Evolutionary conservation across 2,113 vertebrate genomes (phyloP), one percentile per base, ranked within the genome.

Genomic region (Penelope pileata): DNA sequence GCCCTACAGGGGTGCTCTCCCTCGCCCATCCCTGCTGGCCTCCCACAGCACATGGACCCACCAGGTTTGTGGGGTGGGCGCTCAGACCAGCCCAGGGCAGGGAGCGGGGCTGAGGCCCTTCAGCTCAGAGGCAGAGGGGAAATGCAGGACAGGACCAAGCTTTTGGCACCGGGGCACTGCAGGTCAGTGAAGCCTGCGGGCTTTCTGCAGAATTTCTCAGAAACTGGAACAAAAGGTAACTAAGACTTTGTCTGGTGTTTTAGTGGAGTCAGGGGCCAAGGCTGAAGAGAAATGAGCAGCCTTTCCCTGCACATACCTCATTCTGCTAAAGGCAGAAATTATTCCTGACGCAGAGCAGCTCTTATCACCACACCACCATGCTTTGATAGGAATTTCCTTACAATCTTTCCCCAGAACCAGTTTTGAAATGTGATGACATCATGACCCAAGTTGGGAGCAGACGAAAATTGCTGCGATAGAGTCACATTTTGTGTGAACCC

Each of bases 361-460:
- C 91, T 94, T 94, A 93, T 81, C 88, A 79, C 48, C 64, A 45
- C 43, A 69, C 40, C 48, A 73, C 36, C 91, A 75, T 45, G 32
- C 82, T 93, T 91, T 82, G 56, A 53, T 24, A 90, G 83, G 73
- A 90, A 94, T 94, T 95, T 92, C 95, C 92, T 88, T 82, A 48
- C 6, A 17, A 43, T 85, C 92, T 88, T 38, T 59, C 87, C 17
- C 30, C 58, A 86, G 59, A 94, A 40, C 12, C 34, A 88, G 56
- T 21, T 95, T 88, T 78, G 64, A 81, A 59, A 88, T 47, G 50
- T 86, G 47, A 56, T 70, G 69, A 83, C 40, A 51, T 93, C 72
- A 72, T 60, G 36, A 78, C 40, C 36, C 15, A 72, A 56, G 48
- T 50, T 74, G 54, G 53, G 36, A 93, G 47, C 64, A 45, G 36